A percentile compares a stretch with the other conserved stretches of the same genome.
phyloP scores from a whole-genome alignment of 2,888 invertebrate species.

The Scaptomyza tumidula region DNA sequence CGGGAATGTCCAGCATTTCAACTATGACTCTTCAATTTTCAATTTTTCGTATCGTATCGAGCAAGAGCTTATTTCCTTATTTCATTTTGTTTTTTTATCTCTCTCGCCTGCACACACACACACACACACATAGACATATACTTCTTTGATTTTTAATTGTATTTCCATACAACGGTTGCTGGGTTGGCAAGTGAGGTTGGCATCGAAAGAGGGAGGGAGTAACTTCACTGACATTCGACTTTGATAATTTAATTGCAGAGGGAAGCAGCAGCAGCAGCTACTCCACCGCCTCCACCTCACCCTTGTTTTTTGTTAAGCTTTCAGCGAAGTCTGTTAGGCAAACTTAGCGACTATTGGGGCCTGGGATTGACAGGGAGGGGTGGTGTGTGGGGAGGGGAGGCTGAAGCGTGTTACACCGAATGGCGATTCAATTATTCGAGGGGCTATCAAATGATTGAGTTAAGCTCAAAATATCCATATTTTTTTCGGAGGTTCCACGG shows the following conservation, averaged over 20 bases:
- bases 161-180: constrained; percentile 33
- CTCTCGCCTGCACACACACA: background rate
- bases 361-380: background rate
- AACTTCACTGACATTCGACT: constrained; percentile 57
- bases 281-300: background rate
- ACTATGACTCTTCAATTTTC: constrained; percentile 48
- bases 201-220: background rate
- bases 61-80: constrained; percentile 25
- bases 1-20: constrained; percentile 18
- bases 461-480: constrained; percentile 41
- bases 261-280: background rate
- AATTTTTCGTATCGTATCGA: constrained; percentile 23
- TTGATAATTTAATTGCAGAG: constrained; percentile 68
- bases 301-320: constrained; percentile 27
- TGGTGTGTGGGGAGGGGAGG: too few species aligned
- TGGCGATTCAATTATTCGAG: constrained; percentile 71
- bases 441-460: constrained; percentile 69
- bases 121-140: constrained; percentile 7
- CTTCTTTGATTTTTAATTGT: constrained; percentile 68
- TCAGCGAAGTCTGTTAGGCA: constrained; percentile 37
- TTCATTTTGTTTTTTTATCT: background rate
- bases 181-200: background rate
- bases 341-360: background rate
- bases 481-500: background rate
- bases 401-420: constrained; percentile 20